Evolutionary conservation across 2,888 invertebrate genomes (phyloP).

Genomic region (Drosophila subquinaria): DNA sequence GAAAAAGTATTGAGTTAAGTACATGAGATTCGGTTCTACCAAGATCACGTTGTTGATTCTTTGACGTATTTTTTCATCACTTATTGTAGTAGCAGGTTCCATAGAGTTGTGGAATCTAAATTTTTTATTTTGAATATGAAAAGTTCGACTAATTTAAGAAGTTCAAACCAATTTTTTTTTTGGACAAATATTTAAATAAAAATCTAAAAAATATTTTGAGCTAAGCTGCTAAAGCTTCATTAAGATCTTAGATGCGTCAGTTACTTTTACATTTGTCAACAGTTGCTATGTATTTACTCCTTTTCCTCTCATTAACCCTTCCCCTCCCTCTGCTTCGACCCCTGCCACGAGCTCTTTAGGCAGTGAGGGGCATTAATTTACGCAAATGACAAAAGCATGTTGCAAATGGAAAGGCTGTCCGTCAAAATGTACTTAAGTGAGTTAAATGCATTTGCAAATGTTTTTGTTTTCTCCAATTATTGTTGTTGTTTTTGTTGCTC

Average conservation of each 20-base stretch:
- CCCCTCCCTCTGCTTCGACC: not conserved
- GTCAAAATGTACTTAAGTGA: conserved; percentile 68
- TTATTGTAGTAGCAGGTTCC: too few relatives aligned
- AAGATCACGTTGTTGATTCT: too few relatives aligned
- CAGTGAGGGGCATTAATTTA: conserved; percentile 67
- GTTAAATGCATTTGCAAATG: conserved; percentile 70
- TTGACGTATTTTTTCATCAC: too few relatives aligned
- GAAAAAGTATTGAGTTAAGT: too few relatives aligned
- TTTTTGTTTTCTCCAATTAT: conserved; percentile 20
- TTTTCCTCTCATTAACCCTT: too few relatives aligned
- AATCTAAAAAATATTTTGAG: too few relatives aligned
- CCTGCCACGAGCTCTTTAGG: conserved; percentile 1
- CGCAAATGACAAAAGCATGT: conserved; percentile 78
- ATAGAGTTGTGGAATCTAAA: too few relatives aligned
- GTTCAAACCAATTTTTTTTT: too few relatives aligned
- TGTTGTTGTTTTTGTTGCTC: conserved; percentile 20
- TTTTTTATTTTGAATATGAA: too few relatives aligned
- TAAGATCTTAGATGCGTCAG: conserved; percentile 4
- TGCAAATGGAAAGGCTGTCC: conserved; percentile 73
- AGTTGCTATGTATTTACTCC: not conserved
- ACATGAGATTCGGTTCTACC: too few relatives aligned
- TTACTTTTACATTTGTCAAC: conserved; percentile 25
- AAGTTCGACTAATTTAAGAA: too few relatives aligned
- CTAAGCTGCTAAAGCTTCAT: not conserved
- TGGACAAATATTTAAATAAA: too few relatives aligned